These are phyloP conservation scores for Botia almorhae DNA, from an alignment of 2,797 vertebrate species.

Conservation along the genomic window DNA sequence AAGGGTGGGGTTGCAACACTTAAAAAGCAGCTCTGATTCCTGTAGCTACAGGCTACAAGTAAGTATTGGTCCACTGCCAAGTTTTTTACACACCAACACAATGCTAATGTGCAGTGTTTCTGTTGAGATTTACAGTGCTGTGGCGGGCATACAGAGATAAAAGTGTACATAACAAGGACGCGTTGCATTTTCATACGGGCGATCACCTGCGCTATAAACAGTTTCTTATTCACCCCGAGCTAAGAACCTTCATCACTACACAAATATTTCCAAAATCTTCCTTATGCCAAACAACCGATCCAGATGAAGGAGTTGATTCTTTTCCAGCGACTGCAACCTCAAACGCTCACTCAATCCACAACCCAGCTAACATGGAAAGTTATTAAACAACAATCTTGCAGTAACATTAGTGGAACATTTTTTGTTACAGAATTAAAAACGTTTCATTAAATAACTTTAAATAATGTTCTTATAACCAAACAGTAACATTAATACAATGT, in stretches of 20 bases:
- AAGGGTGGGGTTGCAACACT: conserved; percentile 46
- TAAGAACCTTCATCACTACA: conserved; percentile 49
- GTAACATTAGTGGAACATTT: too few species aligned
- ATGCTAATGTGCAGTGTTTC: conserved; percentile 23
- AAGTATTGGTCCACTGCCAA: conserved; percentile 53
- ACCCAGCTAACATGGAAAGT: too few species aligned
- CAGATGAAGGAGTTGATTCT: not conserved
- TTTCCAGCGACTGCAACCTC: conserved; percentile 39
- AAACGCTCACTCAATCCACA: conserved; percentile 40
- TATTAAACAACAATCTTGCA: too few species aligned
- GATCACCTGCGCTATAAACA: conserved; percentile 10
- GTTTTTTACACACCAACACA: conserved; percentile 28
- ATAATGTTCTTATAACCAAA: too few species aligned
- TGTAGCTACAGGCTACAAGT: conserved; percentile 62
- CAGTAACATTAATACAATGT: too few species aligned
- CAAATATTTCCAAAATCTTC: conserved; percentile 52
- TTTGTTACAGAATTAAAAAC: too few species aligned
- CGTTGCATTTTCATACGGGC: conserved; percentile 3
- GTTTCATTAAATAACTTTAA: too few species aligned
- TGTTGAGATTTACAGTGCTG: conserved; percentile 13
- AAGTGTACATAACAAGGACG: conserved; percentile 22
- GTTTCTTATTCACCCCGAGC: conserved; percentile 52
- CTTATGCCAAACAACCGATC: conserved; percentile 38
- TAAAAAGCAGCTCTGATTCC: conserved; percentile 54
- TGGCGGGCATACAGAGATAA: conserved; percentile 10